Percentiles rank a stretch among this genome's conserved stretches.
Conservation (phyloP, 2,797 vertebrate genomes). For the Tinamus major region DNA sequence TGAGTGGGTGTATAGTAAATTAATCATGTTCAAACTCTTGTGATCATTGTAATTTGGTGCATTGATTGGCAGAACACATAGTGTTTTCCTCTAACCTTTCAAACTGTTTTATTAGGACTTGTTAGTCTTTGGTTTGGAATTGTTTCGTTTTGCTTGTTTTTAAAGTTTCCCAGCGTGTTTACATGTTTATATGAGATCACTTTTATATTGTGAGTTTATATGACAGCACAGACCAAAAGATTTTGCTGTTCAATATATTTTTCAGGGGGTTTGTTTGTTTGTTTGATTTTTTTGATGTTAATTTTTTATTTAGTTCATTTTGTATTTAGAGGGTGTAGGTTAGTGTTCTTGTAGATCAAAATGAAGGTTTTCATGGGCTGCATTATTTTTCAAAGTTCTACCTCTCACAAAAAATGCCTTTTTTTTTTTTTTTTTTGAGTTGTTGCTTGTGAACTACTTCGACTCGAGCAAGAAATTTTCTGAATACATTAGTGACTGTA, state of each 20-base stretch:
- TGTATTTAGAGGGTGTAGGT: too few species aligned
- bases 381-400: background rate
- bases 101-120: background rate
- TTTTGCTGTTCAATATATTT: background rate
- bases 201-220: background rate
- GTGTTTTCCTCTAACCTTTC: background rate
- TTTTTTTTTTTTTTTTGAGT: too few species aligned
- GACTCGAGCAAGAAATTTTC: background rate
- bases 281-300: too few species aligned
- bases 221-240: background rate
- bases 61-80: background rate
- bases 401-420: background rate
- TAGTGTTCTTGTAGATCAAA: background rate
- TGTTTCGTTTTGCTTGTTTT: background rate
- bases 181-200: background rate
- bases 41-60: background rate
- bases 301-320: too few species aligned
- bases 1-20: background rate
- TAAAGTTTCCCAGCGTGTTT: background rate
- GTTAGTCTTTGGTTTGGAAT: background rate
- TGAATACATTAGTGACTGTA: background rate
- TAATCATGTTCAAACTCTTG: background rate
- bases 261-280: too few species aligned
- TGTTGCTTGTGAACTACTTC: background rate
- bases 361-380: background rate